Conservation (phyloP, 2,797 vertebrate species). For the Catharus ustulatus region DNA sequence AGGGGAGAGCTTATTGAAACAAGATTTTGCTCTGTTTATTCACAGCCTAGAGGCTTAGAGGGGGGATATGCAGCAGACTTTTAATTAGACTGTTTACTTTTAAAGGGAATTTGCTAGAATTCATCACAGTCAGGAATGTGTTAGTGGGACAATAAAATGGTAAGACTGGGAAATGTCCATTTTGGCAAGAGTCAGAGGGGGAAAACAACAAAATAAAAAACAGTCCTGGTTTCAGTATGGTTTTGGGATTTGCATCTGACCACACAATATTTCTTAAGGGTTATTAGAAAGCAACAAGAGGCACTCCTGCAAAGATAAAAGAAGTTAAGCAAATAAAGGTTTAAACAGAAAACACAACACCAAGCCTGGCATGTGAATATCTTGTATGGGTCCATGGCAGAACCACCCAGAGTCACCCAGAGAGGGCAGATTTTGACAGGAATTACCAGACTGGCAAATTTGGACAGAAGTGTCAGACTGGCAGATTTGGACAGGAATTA, state of each 20-base stretch:
- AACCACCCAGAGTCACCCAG: background rate
- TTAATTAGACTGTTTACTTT: slow-evolving; percentile 42
- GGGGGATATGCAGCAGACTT: background rate
- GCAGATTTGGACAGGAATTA: too few relatives aligned
- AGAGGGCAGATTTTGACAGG: background rate
- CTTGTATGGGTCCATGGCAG: background rate
- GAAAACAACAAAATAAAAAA: background rate
- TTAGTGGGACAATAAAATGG: background rate
- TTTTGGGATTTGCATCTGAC: background rate
- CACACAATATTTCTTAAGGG: background rate
- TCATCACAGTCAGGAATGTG: background rate
- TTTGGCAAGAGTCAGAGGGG: background rate
- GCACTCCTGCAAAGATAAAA: background rate
- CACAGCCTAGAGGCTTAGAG: slow-evolving; percentile 6
- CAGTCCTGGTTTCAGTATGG: background rate
- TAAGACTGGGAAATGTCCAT: background rate
- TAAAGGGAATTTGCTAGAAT: background rate
- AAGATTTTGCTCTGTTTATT: slow-evolving; percentile 36
- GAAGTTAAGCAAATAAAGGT: background rate
- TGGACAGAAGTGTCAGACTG: too few relatives aligned
- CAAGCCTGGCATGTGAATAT: background rate
- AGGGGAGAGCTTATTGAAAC: slow-evolving; percentile 19
- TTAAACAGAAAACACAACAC: background rate
- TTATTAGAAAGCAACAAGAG: background rate
- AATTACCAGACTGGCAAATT: too few relatives aligned